Base-by-base conservation (phyloP, 2,797 vertebrate species). In the Myripristis murdjan region DNA sequence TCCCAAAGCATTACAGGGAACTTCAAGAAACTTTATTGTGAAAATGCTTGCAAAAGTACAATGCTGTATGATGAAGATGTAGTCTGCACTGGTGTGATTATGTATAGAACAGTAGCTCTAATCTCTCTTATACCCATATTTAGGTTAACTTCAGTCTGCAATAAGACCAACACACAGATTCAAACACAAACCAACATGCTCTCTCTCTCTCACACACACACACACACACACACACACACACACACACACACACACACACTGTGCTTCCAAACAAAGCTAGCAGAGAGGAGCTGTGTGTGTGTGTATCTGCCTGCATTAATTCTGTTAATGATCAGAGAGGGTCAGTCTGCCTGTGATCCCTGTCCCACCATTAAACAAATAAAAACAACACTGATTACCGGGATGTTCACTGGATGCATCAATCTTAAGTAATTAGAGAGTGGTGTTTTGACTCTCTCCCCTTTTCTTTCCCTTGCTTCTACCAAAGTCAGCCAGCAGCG, bases 311-410 rank as follows among this genome's bases (percentile, higher is more conserved):
- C 78, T 81, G 79, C 83, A 87, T 90, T 89, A 73, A 90, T 89
- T 88, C 77, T 82, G 87, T 86, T 93, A 91, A 94, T 88, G 90
- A 93, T 89, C 89, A 88, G 84, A 88, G 87, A 81, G 89, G 90
- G 92, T 92, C 92, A 93, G 84, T 64, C 82, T 81, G 87, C 84
- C 79, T 73, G 77, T 88, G 81, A 91, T 93, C 89, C 87, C 89
- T 86, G 85, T 89, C 87, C 89, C 79, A 77, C 87, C 83, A 91
- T 93, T 93, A 92, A 87, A 91, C 91, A 92, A 93, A 93, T 91
- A 90, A 91, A 92, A 91, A 88, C 89, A 93, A 91, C 89, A 88
- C 89, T 92, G 89, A 93, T 93, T 91, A 93, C 89, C 85, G 77
- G 81, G 83, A 89, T 89, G 91, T 91, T 90, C 87, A 70, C 74